Conservation (phyloP, 2,797 vertebrate genomes). For the Tangara arthus region DNA sequence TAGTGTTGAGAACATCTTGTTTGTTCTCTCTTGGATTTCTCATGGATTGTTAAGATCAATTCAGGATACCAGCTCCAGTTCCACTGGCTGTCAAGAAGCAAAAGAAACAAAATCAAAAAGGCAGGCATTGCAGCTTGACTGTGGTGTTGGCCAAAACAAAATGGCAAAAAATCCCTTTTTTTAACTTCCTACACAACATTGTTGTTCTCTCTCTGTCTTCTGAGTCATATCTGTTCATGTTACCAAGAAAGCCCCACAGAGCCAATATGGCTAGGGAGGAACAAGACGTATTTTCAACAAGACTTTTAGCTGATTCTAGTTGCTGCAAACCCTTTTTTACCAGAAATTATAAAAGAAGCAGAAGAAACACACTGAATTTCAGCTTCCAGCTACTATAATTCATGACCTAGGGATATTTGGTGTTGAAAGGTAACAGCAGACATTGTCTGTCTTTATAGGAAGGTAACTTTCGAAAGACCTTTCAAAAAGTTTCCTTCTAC, state of each 20-base stretch:
- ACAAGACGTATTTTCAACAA: slow-evolving; percentile 38
- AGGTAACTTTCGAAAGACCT: not conserved
- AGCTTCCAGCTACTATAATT: not conserved
- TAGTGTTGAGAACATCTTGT: not conserved
- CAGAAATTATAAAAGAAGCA: not conserved
- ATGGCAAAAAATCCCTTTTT: fast-evolving
- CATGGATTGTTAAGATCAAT: not conserved
- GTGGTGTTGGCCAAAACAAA: not conserved
- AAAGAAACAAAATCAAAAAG: not conserved
- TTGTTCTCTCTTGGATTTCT: not conserved
- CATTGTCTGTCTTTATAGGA: not conserved
- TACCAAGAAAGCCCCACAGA: slow-evolving; percentile 39
- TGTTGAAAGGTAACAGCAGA: not conserved
- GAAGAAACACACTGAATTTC: not conserved
- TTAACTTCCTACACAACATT: slow-evolving; percentile 33
- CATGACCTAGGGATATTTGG: not conserved
- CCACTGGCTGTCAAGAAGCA: not conserved
- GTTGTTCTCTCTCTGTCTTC: slow-evolving; percentile 27
- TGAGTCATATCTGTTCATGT: slow-evolving; percentile 41
- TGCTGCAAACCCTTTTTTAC: not conserved
- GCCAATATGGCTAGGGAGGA: not conserved
- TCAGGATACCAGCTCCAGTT: not conserved
- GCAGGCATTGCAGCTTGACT: not conserved
- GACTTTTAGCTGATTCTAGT: not conserved
- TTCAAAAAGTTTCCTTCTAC: not conserved